phyloP scores from a whole-genome alignment of 1,140 invertebrate species.

The Drosophila oshimai region DNA sequence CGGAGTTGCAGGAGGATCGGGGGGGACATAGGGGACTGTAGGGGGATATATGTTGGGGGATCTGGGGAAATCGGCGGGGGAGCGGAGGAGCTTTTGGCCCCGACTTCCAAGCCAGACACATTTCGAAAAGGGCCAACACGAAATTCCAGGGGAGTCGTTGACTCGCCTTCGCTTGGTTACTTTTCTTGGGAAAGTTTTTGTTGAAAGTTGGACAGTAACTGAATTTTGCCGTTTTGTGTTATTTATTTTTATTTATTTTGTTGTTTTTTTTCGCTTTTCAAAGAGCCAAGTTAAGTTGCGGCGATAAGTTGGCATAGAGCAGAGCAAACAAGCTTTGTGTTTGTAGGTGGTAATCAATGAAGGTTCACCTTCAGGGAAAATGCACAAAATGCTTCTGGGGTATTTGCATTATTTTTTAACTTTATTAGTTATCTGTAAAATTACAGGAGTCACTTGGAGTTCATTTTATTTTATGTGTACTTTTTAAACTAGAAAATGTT shows the following conservation, averaged over 20 bases:
- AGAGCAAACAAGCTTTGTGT: conserved; percentile 36
- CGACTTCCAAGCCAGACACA: conserved; percentile 60
- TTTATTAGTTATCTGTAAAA: no score
- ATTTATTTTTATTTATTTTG: conserved; percentile 11
- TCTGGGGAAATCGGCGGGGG: background rate
- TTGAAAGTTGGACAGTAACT: conserved; percentile 68
- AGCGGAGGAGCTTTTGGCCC: conserved; percentile 40
- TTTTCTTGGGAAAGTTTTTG: conserved; percentile 80
- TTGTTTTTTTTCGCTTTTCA: conserved; percentile 26
- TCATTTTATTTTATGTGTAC: no score
- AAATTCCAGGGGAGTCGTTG: conserved; percentile 79
- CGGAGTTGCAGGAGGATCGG: conserved; percentile 30
- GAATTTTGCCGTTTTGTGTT: conserved; percentile 51
- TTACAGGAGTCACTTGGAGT: no score
- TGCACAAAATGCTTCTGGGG: background rate
- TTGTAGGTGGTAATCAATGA: conserved; percentile 46
- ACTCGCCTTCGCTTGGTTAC: conserved; percentile 68
- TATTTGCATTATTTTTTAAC: background rate
- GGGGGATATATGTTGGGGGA: background rate
- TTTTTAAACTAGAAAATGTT: no score
- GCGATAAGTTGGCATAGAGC: conserved; percentile 38
- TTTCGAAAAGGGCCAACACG: conserved; percentile 80
- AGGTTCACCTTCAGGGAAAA: conserved; percentile 11
- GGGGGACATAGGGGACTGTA: background rate
- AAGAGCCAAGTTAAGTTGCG: conserved; percentile 15